Evolutionary conservation across 1,140 invertebrate genomes (phyloP).

Genomic region (Charaxes varanes): DNA sequence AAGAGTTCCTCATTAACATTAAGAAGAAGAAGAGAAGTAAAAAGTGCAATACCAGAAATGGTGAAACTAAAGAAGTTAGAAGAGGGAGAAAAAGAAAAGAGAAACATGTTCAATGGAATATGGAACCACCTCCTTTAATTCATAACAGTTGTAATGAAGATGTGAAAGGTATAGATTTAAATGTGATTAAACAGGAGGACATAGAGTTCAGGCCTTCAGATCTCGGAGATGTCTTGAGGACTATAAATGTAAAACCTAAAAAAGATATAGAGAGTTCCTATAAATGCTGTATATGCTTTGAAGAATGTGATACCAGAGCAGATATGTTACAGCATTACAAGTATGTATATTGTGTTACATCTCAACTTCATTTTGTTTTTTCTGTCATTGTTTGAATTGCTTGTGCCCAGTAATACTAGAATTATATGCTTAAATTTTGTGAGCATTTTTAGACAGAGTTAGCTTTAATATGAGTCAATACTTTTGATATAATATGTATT

Average conservation of each 20-base stretch:
- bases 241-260: constrained; percentile 11
- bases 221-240: constrained; percentile 8
- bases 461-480: too few species aligned
- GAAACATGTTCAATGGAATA: constrained; percentile 27
- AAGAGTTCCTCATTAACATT: constrained; percentile 40
- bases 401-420: too few species aligned
- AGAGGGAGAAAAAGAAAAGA: constrained; percentile 30
- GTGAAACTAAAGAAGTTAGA: constrained; percentile 26
- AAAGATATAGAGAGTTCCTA: constrained; percentile 17
- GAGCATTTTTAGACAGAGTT: too few species aligned
- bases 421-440: too few species aligned
- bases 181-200: constrained; percentile 24
- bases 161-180: constrained; percentile 16
- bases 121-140: constrained; percentile 5
- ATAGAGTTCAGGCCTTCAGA: constrained; percentile 13
- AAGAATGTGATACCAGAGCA: constrained; percentile 29
- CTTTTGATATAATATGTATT: too few species aligned
- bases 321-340: constrained; percentile 62
- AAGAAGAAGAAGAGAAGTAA: constrained; percentile 46
- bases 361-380: too few species aligned
- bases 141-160: constrained; percentile 15
- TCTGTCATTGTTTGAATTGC: too few species aligned
- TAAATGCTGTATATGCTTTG: constrained; percentile 62
- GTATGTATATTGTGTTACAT: constrained; percentile 44
- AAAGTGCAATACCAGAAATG: constrained; percentile 26